phyloP scores from a whole-genome alignment of 1,140 invertebrate genomes.

The Atta texana region DNA sequence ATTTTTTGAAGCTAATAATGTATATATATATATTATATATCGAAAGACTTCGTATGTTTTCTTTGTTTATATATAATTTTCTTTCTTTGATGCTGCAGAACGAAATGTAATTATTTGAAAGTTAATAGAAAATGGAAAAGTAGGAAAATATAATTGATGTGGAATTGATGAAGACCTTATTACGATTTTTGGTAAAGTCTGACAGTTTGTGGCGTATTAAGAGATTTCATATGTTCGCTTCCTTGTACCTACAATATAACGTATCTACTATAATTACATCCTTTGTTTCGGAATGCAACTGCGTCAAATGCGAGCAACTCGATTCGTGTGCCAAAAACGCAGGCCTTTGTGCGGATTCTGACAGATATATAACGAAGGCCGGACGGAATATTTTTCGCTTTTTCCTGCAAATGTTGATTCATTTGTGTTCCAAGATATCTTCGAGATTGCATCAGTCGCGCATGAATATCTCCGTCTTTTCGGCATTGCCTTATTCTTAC shows the following conservation, averaged over 20 bases:
- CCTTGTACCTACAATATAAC: too few species aligned
- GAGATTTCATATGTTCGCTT: not conserved
- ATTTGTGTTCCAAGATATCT: not conserved
- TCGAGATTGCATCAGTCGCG: slow-evolving; percentile 19
- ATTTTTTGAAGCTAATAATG: not conserved
- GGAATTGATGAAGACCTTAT: not conserved
- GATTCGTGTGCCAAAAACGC: slow-evolving; percentile 31
- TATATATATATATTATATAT: not conserved
- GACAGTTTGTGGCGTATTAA: not conserved
- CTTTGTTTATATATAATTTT: not conserved
- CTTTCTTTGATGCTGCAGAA: not conserved
- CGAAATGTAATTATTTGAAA: not conserved
- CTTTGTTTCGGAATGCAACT: slow-evolving; percentile 2
- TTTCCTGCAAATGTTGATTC: slow-evolving; percentile 40
- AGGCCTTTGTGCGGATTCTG: not conserved
- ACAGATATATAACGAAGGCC: not conserved
- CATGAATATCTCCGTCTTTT: not conserved
- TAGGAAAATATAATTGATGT: not conserved
- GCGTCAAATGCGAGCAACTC: not conserved
- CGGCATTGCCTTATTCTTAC: not conserved
- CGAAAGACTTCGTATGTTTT: not conserved
- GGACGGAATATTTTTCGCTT: not conserved
- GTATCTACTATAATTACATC: slow-evolving; percentile 32
- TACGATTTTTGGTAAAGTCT: not conserved
- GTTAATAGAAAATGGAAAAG: not conserved